A percentile compares a stretch with the other conserved stretches of the same genome.
Evolutionary conservation across 2,797 vertebrate genomes (phyloP).

Genomic region (Ceyx erithaca): DNA sequence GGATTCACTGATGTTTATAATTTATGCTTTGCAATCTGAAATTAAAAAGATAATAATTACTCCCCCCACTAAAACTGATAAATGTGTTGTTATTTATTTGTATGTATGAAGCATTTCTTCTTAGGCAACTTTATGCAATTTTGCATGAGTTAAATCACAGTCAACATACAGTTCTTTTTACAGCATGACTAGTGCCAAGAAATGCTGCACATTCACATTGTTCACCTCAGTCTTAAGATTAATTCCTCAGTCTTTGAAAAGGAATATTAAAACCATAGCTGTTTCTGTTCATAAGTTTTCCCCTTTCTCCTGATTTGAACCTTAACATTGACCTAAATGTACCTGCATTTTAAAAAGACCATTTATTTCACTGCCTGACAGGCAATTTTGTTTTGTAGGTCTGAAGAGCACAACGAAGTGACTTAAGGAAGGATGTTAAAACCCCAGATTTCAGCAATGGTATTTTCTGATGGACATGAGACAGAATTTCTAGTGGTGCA

Average conservation of each 20-base stretch:
- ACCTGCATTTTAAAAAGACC: not conserved
- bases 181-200: not conserved
- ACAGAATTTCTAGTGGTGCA: not conserved
- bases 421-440: not conserved
- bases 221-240: not conserved
- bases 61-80: not conserved
- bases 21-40: not conserved
- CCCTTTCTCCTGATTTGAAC: not conserved
- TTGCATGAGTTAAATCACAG: not conserved
- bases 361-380: not conserved
- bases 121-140: not conserved
- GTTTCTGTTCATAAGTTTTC: not conserved
- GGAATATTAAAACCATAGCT: not conserved
- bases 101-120: not conserved
- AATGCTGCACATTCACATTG: fast-evolving
- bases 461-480: not conserved
- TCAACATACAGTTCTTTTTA: not conserved
- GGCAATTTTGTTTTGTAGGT: not conserved
- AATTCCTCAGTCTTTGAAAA: not conserved
- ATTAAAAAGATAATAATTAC: not conserved
- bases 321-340: not conserved
- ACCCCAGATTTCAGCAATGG: not conserved
- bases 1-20: not conserved
- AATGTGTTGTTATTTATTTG: not conserved
- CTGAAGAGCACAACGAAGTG: not conserved